Conservation (phyloP, 2,888 invertebrate genomes). For the Stenchaetothrips biformis region DNA sequence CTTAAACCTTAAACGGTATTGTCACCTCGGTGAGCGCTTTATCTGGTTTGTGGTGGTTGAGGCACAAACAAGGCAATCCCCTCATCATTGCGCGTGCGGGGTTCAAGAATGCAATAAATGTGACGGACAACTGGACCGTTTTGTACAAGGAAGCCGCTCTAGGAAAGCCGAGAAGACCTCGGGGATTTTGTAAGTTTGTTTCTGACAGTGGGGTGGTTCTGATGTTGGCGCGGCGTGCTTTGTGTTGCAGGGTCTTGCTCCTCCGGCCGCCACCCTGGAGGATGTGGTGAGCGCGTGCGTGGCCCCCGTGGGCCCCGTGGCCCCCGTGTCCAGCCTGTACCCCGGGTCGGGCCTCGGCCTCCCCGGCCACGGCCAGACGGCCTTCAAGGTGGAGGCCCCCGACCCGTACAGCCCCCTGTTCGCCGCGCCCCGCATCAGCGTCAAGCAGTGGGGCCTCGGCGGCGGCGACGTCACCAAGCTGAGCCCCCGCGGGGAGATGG, state of each 20-base stretch:
- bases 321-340: slow-evolving; percentile 8
- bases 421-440: slow-evolving; percentile 5
- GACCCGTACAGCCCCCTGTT: slow-evolving; percentile 5
- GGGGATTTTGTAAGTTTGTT: no score
- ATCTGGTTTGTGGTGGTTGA: no score
- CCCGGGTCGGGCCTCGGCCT: slow-evolving; percentile 10
- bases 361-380: not conserved
- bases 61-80: no score
- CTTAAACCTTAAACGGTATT: no score
- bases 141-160: no score
- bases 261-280: slow-evolving; percentile 15
- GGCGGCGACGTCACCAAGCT: slow-evolving; percentile 18
- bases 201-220: no score
- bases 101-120: no score
- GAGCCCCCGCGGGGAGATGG: slow-evolving; percentile 3
- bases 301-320: slow-evolving; percentile 4
- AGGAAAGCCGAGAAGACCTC: no score
- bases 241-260: not conserved
- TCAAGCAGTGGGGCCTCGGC: slow-evolving; percentile 14
- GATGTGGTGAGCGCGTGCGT: slow-evolving; percentile 19
- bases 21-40: no score
- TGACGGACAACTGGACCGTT: no score
- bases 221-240: no score
- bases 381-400: slow-evolving; percentile 17
- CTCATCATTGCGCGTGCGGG: no score